Evolutionary conservation across 92 coral and sea anemone genomes (phyloP).

Genomic region (Zoanthus sociatus): DNA sequence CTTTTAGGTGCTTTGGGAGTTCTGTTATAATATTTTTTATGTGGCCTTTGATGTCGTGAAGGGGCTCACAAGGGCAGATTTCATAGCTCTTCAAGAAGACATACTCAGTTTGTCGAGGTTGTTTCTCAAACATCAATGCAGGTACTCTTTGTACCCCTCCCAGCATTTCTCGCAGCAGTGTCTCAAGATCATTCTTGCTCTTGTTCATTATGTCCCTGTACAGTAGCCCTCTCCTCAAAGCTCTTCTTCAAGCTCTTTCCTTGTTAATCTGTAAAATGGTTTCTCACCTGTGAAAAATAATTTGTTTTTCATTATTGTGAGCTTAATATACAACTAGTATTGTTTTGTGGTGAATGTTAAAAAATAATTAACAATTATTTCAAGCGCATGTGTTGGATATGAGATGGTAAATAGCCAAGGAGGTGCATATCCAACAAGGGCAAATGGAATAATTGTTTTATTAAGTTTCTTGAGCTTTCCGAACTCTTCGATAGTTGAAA

Average conservation of each 20-base stretch:
- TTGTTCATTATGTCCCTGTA: constrained; percentile 29
- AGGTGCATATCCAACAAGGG: too few relatives aligned
- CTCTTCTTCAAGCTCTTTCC: constrained; percentile 13
- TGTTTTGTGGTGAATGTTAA: not conserved
- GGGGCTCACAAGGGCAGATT: constrained; percentile 53
- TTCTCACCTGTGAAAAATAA: constrained; percentile 3
- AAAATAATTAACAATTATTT: not conserved
- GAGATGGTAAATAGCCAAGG: too few relatives aligned
- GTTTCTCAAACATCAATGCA: constrained; percentile 11
- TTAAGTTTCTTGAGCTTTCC: too few relatives aligned
- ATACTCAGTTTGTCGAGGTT: not conserved
- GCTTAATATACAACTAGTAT: not conserved
- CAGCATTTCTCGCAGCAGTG: constrained; percentile 25
- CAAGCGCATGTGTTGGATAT: too few relatives aligned
- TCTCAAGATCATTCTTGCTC: constrained; percentile 7
- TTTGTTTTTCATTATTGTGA: not conserved
- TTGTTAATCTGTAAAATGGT: constrained; percentile 17
- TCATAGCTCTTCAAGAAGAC: constrained; percentile 36
- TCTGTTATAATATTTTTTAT: constrained; percentile 41
- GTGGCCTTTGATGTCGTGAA: constrained; percentile 41
- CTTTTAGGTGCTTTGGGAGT: constrained; percentile 44
- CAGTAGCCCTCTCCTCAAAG: constrained; percentile 16
- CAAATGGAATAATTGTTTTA: too few relatives aligned
- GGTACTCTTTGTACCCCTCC: constrained; percentile 15
- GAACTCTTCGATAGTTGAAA: too few relatives aligned